A percentile compares a stretch with the other conserved stretches of the same genome.
Conservation (phyloP, 2,888 invertebrate species). For the Chorisops tibialis region DNA sequence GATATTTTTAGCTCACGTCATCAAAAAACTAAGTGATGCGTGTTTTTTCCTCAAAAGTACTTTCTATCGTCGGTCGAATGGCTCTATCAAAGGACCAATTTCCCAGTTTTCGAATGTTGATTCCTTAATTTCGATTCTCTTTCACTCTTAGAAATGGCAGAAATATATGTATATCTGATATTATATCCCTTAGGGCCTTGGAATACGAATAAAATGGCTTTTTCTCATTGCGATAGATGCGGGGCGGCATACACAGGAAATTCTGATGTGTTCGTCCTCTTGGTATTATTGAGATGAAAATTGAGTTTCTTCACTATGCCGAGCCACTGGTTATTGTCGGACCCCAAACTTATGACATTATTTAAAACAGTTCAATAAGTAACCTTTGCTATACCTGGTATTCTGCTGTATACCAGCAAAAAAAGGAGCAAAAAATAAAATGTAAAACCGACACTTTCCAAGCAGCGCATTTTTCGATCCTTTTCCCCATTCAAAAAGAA, state of each 20-base stretch:
- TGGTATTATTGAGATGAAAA: neutral
- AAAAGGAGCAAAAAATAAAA: no score
- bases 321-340: neutral
- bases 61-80: neutral
- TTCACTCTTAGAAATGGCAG: neutral
- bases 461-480: no score
- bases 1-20: slow-evolving; percentile 14
- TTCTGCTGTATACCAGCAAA: no score
- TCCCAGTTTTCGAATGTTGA: slow-evolving; percentile 11
- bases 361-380: slow-evolving; percentile 1
- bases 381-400: neutral
- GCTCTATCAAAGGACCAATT: slow-evolving; percentile 17
- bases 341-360: neutral
- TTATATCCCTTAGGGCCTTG: slow-evolving; percentile 1
- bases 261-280: neutral
- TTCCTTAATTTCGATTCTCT: slow-evolving; percentile 16
- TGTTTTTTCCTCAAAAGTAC: slow-evolving; percentile 8
- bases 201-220: no score
- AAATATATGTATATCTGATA: no score
- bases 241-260: no score
- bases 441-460: no score
- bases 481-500: no score
- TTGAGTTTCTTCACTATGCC: neutral
- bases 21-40: slow-evolving; percentile 22
- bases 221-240: no score